Evolutionary conservation across 2,888 invertebrate genomes (phyloP).

Genomic region (Catocala fraxini): DNA sequence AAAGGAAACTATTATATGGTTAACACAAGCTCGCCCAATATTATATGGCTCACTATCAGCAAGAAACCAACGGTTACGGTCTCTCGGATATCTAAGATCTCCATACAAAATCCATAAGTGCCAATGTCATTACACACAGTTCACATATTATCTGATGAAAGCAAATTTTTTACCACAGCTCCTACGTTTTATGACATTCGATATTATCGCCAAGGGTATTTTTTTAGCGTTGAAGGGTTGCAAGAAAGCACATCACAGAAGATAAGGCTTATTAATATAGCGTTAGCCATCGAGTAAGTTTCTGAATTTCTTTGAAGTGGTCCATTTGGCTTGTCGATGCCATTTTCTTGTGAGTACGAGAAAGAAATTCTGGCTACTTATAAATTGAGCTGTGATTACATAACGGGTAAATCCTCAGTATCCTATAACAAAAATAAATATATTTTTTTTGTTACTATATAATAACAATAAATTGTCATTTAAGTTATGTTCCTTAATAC

Average conservation of each 20-base stretch:
- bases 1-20: background rate
- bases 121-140: slow-evolving; percentile 35
- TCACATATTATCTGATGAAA: slow-evolving; percentile 35
- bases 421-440: no score
- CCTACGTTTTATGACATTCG: slow-evolving; percentile 30
- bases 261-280: slow-evolving; percentile 25
- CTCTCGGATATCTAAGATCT: slow-evolving; percentile 13
- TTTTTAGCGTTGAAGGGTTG: slow-evolving; percentile 11
- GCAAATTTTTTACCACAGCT: slow-evolving; percentile 35
- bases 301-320: no score
- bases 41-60: slow-evolving; percentile 6
- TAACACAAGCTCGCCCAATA: background rate
- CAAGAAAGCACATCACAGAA: slow-evolving; percentile 25
- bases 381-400: no score
- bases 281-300: slow-evolving; percentile 9
- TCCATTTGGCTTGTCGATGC: no score
- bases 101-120: slow-evolving; percentile 28
- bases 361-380: no score
- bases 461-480: no score
- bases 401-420: no score
- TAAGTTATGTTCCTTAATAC: no score
- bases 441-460: no score
- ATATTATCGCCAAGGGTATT: slow-evolving; percentile 31
- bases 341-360: no score
- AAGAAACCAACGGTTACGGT: background rate